Evolutionary conservation across 2,888 invertebrate species (phyloP).

Genomic region (Teleiodes luculella): DNA sequence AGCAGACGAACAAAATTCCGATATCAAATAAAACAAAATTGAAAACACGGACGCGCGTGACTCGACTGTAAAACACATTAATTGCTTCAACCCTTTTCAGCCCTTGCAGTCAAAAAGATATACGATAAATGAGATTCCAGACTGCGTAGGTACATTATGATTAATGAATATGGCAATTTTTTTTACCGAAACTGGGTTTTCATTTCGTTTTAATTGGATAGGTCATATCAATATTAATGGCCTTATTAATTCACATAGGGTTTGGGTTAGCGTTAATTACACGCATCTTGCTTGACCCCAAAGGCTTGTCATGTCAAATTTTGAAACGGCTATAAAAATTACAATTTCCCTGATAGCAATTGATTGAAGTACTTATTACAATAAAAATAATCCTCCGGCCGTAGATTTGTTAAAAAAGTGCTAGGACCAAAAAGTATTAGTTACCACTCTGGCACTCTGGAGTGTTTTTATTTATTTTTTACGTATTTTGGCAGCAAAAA

Average conservation of each 20-base stretch:
- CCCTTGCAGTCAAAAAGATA: constrained; percentile 39
- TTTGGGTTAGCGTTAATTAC: too few relatives aligned
- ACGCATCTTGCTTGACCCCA: too few relatives aligned
- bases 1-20: background rate
- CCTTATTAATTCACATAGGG: background rate
- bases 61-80: constrained; percentile 48
- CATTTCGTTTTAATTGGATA: background rate
- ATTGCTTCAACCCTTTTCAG: constrained; percentile 40
- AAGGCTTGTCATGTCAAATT: too few relatives aligned
- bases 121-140: constrained; percentile 25
- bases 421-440: too few relatives aligned
- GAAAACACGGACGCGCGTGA: constrained; percentile 7
- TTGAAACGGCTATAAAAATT: too few relatives aligned
- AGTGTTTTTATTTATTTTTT: too few relatives aligned
- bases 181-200: background rate
- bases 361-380: too few relatives aligned
- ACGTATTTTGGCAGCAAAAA: too few relatives aligned
- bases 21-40: background rate
- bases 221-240: background rate
- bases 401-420: too few relatives aligned
- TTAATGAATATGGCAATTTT: constrained; percentile 21
- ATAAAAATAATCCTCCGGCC: too few relatives aligned
- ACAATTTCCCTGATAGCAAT: too few relatives aligned
- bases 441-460: too few relatives aligned
- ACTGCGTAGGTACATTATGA: constrained; percentile 27